phyloP scores from a whole-genome alignment of 2,888 invertebrate genomes.

The Leptinotarsa rubiginosa region DNA sequence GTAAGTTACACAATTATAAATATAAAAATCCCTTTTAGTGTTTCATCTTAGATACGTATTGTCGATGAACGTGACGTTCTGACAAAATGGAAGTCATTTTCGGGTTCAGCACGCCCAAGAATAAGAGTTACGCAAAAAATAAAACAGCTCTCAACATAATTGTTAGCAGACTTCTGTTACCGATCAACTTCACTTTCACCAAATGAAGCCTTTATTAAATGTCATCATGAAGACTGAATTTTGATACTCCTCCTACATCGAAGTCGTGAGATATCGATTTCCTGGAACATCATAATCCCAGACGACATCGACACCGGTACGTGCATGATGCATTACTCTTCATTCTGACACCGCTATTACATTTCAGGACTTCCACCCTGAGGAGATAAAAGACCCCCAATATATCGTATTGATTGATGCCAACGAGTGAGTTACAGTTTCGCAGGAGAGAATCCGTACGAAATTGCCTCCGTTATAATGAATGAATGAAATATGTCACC shows the following conservation, averaged over 20 bases:
- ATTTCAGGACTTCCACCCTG: constrained; percentile 4
- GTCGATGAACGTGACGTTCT: no score
- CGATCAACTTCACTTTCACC: no score
- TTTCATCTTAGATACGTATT: no score
- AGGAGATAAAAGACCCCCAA: neutral
- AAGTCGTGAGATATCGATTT: neutral
- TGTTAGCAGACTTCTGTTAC: no score
- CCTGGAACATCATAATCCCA: neutral
- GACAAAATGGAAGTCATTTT: no score
- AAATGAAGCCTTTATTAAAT: neutral
- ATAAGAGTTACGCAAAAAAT: no score
- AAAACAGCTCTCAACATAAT: no score
- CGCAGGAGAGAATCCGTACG: constrained; percentile 1
- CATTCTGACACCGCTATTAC: neutral
- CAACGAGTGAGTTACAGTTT: neutral
- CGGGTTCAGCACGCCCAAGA: no score
- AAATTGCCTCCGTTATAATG: constrained; percentile 7
- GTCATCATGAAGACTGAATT: neutral
- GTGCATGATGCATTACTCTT: neutral
- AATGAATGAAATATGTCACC: constrained; percentile 15
- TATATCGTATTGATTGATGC: neutral
- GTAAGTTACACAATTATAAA: no score
- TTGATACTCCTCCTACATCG: neutral
- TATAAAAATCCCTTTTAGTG: no score
- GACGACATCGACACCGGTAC: constrained; percentile 4